A percentile compares a stretch with the other conserved stretches of the same genome.
These are phyloP conservation scores for Perca fluviatilis DNA, from an alignment of 2,113 vertebrate genomes.

Conservation along the genomic window DNA sequence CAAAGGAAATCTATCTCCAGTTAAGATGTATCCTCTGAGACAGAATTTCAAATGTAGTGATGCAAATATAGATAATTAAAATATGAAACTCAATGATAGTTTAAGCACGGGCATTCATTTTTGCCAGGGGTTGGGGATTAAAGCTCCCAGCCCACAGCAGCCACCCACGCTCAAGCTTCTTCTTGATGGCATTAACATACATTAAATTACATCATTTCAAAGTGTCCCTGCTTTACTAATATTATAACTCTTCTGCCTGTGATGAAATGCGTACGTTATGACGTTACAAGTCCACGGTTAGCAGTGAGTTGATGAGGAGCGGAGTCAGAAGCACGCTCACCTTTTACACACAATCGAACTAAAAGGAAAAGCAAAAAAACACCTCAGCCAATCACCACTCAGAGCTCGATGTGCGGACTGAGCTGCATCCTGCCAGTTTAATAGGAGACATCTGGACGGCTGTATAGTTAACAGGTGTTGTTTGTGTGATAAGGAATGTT, in stretches of 20 bases:
- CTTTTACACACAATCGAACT: slow-evolving; percentile 17
- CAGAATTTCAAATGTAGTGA: slow-evolving; percentile 9
- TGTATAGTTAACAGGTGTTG: slow-evolving; percentile 67
- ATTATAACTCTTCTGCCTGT: slow-evolving; percentile 15
- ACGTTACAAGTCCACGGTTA: neutral
- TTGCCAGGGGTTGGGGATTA: slow-evolving; percentile 46
- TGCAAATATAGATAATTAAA: slow-evolving; percentile 41
- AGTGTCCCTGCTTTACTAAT: slow-evolving; percentile 35
- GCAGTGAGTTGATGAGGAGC: neutral
- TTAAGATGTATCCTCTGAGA: neutral
- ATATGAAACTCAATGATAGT: slow-evolving; percentile 30
- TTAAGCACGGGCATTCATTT: slow-evolving; percentile 42
- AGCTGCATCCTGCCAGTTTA: slow-evolving; percentile 45
- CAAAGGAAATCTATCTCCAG: slow-evolving; percentile 15
- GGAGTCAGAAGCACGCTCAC: neutral
- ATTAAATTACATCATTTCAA: slow-evolving; percentile 45
- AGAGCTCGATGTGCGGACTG: slow-evolving; percentile 8
- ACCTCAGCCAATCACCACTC: slow-evolving; percentile 50
- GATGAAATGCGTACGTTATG: slow-evolving; percentile 13
- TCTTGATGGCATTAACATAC: slow-evolving; percentile 50
- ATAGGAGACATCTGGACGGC: slow-evolving; percentile 68
- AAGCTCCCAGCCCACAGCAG: slow-evolving; percentile 36
- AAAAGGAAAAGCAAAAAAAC: slow-evolving; percentile 8
- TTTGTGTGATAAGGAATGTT: slow-evolving; percentile 60
- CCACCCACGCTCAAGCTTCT: slow-evolving; percentile 47